These are phyloP conservation scores for Sminthurides aquaticus DNA, from an alignment of 2,888 invertebrate species.

Conservation along the genomic window DNA sequence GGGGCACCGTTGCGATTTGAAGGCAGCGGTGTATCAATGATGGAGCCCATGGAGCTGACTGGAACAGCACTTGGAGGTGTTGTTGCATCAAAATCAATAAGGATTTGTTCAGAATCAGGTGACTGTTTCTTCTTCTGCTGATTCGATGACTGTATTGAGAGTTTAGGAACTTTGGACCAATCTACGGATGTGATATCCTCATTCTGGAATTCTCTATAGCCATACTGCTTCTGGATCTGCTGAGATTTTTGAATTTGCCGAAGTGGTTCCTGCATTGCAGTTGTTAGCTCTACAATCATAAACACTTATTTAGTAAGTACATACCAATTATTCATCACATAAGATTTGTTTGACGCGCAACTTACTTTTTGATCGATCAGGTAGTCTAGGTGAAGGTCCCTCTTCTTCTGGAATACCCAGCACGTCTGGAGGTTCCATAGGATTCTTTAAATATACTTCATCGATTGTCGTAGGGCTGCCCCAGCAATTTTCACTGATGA, in stretches of 20 bases:
- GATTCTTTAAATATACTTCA: slow-evolving; percentile 66
- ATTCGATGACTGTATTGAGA: slow-evolving; percentile 27
- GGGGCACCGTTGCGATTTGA: slow-evolving; percentile 1
- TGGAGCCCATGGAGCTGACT: neutral
- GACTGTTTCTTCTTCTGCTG: slow-evolving; percentile 44
- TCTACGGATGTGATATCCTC: slow-evolving; percentile 51
- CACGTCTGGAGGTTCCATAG: slow-evolving; percentile 64
- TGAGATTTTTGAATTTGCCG: slow-evolving; percentile 38
- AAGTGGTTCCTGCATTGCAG: slow-evolving; percentile 21
- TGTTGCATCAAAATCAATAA: slow-evolving; percentile 65
- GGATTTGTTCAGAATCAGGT: slow-evolving; percentile 56
- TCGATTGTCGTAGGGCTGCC: slow-evolving; percentile 73
- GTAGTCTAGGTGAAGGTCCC: slow-evolving; percentile 45
- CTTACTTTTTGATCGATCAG: slow-evolving; percentile 51
- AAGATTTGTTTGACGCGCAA: slow-evolving; percentile 14
- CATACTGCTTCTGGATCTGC: slow-evolving; percentile 59
- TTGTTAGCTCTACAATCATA: slow-evolving; percentile 6
- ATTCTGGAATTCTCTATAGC: slow-evolving; percentile 74
- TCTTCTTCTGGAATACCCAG: slow-evolving; percentile 50
- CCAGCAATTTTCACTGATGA: slow-evolving; percentile 70
- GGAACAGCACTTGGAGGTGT: slow-evolving; percentile 13
- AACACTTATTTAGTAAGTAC: neutral
- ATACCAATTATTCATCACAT: neutral
- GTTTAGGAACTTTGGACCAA: slow-evolving; percentile 45
- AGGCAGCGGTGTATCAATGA: slow-evolving; percentile 2